A percentile compares a stretch with the other conserved stretches of the same genome.
Evolutionary conservation across 2,797 vertebrate genomes (phyloP).

Genomic region (Mallotus villosus): DNA sequence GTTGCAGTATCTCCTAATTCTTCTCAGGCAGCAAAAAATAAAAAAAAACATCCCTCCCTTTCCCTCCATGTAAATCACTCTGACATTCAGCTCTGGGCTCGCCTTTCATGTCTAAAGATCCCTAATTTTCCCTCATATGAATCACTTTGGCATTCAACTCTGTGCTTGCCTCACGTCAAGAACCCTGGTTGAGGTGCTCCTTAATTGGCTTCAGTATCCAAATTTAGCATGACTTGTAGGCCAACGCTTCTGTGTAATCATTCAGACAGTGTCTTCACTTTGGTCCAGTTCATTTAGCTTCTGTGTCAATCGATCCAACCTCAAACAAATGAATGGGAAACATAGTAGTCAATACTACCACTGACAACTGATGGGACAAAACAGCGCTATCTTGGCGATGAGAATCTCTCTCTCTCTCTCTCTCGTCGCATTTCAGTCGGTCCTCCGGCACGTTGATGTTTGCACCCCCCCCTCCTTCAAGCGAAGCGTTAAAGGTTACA

Average conservation of each 20-base stretch:
- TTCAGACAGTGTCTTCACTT: slow-evolving; percentile 33
- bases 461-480: too few relatives aligned
- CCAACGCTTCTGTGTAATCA: slow-evolving; percentile 29
- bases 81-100: slow-evolving; percentile 48
- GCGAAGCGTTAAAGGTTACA: too few relatives aligned
- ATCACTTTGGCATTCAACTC: slow-evolving; percentile 59
- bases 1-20: slow-evolving; percentile 45
- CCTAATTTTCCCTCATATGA: slow-evolving; percentile 51
- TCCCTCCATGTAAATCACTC: slow-evolving; percentile 64
- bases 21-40: slow-evolving; percentile 48
- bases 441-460: too few relatives aligned
- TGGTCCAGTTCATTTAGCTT: slow-evolving; percentile 42
- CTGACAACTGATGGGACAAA: background rate
- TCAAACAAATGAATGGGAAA: slow-evolving; percentile 19
- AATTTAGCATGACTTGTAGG: slow-evolving; percentile 49
- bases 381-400: too few relatives aligned
- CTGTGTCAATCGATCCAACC: slow-evolving; percentile 42
- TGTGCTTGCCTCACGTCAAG: slow-evolving; percentile 28
- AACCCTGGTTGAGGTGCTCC: slow-evolving; percentile 39
- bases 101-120: slow-evolving; percentile 50
- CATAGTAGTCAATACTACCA: background rate
- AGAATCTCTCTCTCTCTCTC: background rate
- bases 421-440: background rate
- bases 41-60: slow-evolving; percentile 42
- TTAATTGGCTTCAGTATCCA: slow-evolving; percentile 67